These are phyloP conservation scores for Drosophila santomea DNA, from an alignment of 1,140 invertebrate genomes.

Conservation along the genomic window DNA sequence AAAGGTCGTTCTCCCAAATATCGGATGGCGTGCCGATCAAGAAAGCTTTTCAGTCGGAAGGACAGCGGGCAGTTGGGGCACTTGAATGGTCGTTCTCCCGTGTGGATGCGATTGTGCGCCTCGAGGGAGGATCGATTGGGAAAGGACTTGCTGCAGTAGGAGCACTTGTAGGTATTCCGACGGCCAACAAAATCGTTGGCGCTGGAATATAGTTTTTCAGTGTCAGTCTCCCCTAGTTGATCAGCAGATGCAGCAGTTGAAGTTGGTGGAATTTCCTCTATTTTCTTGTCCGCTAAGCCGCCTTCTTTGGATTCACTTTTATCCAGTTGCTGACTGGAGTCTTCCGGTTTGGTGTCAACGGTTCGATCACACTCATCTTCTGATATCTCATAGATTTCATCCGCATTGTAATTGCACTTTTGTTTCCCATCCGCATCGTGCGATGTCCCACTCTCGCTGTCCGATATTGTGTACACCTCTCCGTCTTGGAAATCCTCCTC, in stretches of 20 bases:
- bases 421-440: background rate
- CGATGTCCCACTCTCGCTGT: background rate
- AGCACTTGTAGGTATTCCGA: background rate
- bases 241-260: background rate
- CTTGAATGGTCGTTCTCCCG: background rate
- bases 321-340: background rate
- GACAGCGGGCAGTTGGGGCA: background rate
- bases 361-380: background rate
- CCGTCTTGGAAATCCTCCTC: background rate
- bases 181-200: background rate
- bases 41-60: background rate
- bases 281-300: background rate
- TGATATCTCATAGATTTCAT: background rate
- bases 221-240: background rate
- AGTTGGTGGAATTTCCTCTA: background rate
- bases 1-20: background rate
- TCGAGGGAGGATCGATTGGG: background rate
- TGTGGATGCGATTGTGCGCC: background rate
- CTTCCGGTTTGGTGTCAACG: background rate
- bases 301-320: background rate
- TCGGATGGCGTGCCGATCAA: no score
- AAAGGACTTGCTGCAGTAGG: background rate
- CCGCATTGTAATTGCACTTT: no score
- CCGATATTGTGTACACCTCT: background rate
- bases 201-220: background rate